Evolutionary conservation across 2,888 invertebrate species (phyloP).

Genomic region (Cotesia congregata): DNA sequence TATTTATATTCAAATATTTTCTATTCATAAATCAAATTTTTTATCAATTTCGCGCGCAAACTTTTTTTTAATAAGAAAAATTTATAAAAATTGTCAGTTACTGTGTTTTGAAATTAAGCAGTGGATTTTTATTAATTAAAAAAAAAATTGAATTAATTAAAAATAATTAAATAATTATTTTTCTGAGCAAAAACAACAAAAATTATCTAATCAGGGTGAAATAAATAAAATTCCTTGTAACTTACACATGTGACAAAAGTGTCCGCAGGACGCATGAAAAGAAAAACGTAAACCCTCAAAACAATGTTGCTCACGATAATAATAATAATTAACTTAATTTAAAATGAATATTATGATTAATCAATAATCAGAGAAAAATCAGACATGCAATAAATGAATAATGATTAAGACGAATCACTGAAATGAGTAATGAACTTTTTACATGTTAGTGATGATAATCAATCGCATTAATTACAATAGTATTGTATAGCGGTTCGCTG

Average conservation of each 20-base stretch:
- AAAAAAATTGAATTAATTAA: too few relatives aligned
- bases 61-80: too few relatives aligned
- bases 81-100: too few relatives aligned
- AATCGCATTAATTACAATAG: not conserved
- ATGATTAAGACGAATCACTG: not conserved
- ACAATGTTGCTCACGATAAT: slow-evolving; percentile 53
- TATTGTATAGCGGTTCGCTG: not conserved
- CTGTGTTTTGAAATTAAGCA: too few relatives aligned
- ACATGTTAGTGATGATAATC: not conserved
- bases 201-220: slow-evolving; percentile 32
- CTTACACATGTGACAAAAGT: slow-evolving; percentile 50
- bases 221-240: slow-evolving; percentile 42
- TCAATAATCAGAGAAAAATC: not conserved
- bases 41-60: too few relatives aligned
- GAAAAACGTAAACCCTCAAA: slow-evolving; percentile 65
- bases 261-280: slow-evolving; percentile 60
- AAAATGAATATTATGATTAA: not conserved
- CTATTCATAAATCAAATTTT: too few relatives aligned
- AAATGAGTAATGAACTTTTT: not conserved
- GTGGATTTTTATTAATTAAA: too few relatives aligned
- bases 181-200: not conserved
- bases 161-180: not conserved
- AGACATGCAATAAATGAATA: not conserved
- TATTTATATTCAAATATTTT: too few relatives aligned
- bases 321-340: not conserved